Conservation (phyloP, 2,113 vertebrate genomes). For the Brienomyrus brachyistius region DNA sequence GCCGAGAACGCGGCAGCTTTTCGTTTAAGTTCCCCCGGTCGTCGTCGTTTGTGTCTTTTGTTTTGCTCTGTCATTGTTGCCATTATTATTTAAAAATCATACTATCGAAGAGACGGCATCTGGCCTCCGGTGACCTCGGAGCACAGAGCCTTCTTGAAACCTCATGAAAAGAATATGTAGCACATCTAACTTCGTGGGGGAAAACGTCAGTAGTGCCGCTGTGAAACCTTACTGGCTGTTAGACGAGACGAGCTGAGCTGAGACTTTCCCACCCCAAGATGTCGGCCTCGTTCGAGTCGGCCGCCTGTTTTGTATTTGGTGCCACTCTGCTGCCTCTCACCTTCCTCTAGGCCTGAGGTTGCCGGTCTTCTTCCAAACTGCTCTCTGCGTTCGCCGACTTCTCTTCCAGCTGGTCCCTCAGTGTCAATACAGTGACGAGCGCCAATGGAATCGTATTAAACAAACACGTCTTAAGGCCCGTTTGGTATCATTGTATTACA, state of each 20-base stretch:
- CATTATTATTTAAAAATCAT: conserved; percentile 20
- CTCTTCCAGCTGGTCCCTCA: background rate
- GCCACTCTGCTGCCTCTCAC: background rate
- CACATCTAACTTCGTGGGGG: background rate
- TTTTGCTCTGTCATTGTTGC: conserved; percentile 14
- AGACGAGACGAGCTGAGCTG: conserved; percentile 4
- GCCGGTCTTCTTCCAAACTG: background rate
- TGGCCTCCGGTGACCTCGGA: background rate
- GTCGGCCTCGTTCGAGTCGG: background rate
- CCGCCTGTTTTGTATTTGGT: background rate
- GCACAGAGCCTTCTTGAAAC: conserved; percentile 3
- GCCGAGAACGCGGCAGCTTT: conserved; percentile 25
- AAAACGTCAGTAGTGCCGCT: background rate
- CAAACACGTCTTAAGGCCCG: background rate
- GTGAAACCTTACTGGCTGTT: conserved; percentile 15
- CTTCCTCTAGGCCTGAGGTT: background rate
- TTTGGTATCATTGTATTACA: background rate
- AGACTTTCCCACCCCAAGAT: background rate
- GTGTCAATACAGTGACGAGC: background rate
- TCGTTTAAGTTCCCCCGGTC: background rate
- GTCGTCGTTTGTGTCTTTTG: background rate
- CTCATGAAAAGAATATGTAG: background rate
- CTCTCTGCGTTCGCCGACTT: background rate
- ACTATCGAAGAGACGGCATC: background rate
- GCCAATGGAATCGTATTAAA: background rate